Evolutionary conservation across 1,140 invertebrate genomes (phyloP), one percentile per base, ranked within the genome.

Genomic region (Conus betulinus): DNA sequence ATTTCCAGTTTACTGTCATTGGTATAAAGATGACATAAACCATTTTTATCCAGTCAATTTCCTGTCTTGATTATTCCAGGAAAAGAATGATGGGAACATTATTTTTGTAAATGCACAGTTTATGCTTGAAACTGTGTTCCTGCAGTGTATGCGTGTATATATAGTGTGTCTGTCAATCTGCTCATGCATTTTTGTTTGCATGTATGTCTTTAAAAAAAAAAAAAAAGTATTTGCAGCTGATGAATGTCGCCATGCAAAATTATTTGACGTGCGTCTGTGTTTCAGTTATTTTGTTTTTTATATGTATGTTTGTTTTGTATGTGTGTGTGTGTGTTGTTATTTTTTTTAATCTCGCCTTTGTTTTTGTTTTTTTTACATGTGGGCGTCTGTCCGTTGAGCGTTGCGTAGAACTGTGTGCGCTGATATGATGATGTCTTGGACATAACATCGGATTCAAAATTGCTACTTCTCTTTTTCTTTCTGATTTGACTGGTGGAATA

Each of bases 401-500:
- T 23, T 78, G 8, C 27, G 5, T 53, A 23, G 25, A 15, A 4
- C 79, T 53, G 79, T 51, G 13, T 81, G 79, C 23, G 15, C 15
- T 53, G 52, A 81, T 51, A 39, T 51, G 39, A 79, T 23, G 23
- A 51, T 81, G 39, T 23, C 13, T 51, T 6, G 39, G 17, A 81
- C 76, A 51, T 39, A 39, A 20, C 51, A 53, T 53, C 51, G 23
- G 79, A 81, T 81, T 81, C 39, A 51, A 53, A 81, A 81, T 81
- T 53, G 79, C 79, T 81, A 81, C 51, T 81, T 81, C 53, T 81
- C 39, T 51, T 78, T 78, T 78, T 39, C 39, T 78, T 78, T 78
- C 39, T 2, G 51, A 81, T 81, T 81, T 81, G 79, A 81, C 79
- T 81, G 79, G 79, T 81, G 79, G 79, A 81, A 81, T 81, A 81